Evolutionary conservation across 2,888 invertebrate species (phyloP).

Genomic region (Leptopilina syphax): DNA sequence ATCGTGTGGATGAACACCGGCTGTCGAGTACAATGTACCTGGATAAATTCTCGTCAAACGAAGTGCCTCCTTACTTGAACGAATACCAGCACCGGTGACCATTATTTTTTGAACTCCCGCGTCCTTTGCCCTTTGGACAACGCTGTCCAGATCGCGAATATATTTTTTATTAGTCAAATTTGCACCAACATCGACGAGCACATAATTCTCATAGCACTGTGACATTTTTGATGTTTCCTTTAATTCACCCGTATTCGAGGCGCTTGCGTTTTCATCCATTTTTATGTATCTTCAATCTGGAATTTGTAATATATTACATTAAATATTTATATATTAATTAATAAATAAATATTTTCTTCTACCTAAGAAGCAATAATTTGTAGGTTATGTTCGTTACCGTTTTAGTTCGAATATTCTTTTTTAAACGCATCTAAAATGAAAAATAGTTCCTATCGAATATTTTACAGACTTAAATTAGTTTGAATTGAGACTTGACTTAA

Average conservation of each 20-base stretch:
- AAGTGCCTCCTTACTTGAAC: slow-evolving; percentile 93
- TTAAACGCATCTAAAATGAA: too few relatives aligned
- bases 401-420: too few relatives aligned
- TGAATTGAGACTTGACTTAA: too few relatives aligned
- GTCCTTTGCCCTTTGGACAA: slow-evolving; percentile 94
- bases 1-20: slow-evolving; percentile 95
- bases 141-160: slow-evolving; percentile 93
- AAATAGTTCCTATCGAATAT: too few relatives aligned
- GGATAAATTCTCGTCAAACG: slow-evolving; percentile 93
- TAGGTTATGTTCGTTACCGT: too few relatives aligned
- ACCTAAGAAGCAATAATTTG: too few relatives aligned
- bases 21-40: slow-evolving; percentile 93
- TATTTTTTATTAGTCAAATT: slow-evolving; percentile 97
- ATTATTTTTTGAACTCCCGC: slow-evolving; percentile 96
- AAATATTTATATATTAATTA: too few relatives aligned
- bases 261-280: slow-evolving; percentile 61
- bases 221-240: slow-evolving; percentile 79
- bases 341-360: too few relatives aligned
- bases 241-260: slow-evolving; percentile 46
- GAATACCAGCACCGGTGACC: slow-evolving; percentile 94
- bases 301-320: slow-evolving; percentile 47
- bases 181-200: slow-evolving; percentile 94
- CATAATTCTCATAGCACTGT: slow-evolving; percentile 93
- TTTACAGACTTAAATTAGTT: too few relatives aligned
- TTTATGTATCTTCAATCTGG: slow-evolving; percentile 60